A percentile compares a stretch with the other conserved stretches of the same genome.
Conservation (phyloP, 2,888 invertebrate genomes). For the Pristionchus fissidentatus region DNA sequence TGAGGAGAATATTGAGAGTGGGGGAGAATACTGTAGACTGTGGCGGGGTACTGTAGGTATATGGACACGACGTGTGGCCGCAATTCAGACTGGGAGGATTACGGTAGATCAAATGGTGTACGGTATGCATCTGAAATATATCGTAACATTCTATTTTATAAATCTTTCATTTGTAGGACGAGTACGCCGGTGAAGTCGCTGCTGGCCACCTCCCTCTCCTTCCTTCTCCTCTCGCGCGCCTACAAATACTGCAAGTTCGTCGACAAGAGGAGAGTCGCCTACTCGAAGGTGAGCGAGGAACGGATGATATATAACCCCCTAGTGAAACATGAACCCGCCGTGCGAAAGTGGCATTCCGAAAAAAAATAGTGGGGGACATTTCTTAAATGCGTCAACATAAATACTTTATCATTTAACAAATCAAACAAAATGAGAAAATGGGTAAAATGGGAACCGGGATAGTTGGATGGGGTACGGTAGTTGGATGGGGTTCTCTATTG, state of each 20-base stretch:
- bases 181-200: slow-evolving; percentile 80
- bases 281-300: slow-evolving; percentile 52
- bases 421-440: too few species aligned
- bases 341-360: too few species aligned
- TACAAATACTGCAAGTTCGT: slow-evolving; percentile 82
- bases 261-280: slow-evolving; percentile 76
- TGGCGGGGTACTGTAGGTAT: background rate
- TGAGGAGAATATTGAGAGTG: background rate
- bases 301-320: background rate
- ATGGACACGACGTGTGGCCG: background rate
- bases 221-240: slow-evolving; percentile 82
- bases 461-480: too few species aligned
- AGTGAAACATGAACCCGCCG: too few species aligned
- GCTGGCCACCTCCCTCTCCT: slow-evolving; percentile 84
- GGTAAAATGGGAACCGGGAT: too few species aligned
- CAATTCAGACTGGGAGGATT: background rate
- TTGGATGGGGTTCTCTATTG: too few species aligned
- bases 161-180: slow-evolving; percentile 49
- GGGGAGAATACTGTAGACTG: background rate
- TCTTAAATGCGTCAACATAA: too few species aligned
- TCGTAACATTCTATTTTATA: too few species aligned
- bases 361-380: too few species aligned
- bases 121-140: too few species aligned
- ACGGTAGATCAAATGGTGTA: too few species aligned
- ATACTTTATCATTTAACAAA: too few species aligned